Evolutionary conservation across 2,888 invertebrate genomes (phyloP), one percentile per base, ranked within the genome.

Genomic region (Agrenia bidenticulata): DNA sequence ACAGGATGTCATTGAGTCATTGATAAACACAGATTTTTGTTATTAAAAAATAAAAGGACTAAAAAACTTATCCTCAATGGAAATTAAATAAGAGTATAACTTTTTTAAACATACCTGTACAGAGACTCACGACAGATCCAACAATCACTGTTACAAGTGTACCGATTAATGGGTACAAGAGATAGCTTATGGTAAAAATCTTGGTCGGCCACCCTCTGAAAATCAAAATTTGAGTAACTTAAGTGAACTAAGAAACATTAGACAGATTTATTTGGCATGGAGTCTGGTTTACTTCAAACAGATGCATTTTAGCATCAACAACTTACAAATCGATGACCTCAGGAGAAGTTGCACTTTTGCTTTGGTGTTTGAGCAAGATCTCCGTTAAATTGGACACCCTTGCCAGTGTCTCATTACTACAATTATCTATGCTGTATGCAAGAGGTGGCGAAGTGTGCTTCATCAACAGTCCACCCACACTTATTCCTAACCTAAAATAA

Each of bases 381-480:
- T 21, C 51, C 23, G 13, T 72, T 19, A 66, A 45, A 55, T 76
- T 73, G 1, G 70, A 63, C 9, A 67, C 64, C 51, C 55, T 62
- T 17, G 63, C 37, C 13, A 73, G 49, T 1, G 66, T 70, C 17
- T 64, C 70, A 39, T 72, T 65, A 19, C 50, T 61, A 39, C 77
- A 77, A 2, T 67, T 63, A 15, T 73, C 75, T 32, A 74, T 71
- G 15, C 67, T 64, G 32, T 72, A 72, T 2, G 71, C 64, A 2
- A 77, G 61, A n/a, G 65, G 64, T 1, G 56, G 23, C 26, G 65
- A 55, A 9, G 70, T 58, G 27, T 63, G 62, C n/a, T 72, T 73
- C 50, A 72, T 69, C 9, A 72, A 54, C n/a, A 75, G 62, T 19
- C 72, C 73, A 13, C 74, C 76, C 26, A 73, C 51, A 26, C 73